Base-by-base conservation (phyloP, 1,140 invertebrate genomes). In the Arctopsyche grandis region DNA sequence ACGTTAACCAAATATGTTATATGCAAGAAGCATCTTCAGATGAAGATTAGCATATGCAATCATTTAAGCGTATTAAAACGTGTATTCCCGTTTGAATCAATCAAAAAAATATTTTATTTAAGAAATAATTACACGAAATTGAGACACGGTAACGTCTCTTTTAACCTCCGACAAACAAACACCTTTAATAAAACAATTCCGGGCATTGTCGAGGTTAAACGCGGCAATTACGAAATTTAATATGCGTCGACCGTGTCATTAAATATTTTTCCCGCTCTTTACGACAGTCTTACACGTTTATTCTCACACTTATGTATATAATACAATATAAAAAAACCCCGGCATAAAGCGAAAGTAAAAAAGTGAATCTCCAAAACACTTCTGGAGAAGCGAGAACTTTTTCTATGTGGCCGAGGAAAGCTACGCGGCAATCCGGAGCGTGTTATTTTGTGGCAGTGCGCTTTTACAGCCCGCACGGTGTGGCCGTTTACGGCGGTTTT, bases 401-500 rank as follows among this genome's bases (percentile, higher is more conserved):
- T 12, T 16, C 48, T 12, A 14, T 52, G 48, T 10, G 48, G 48
- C 12, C 44, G 44, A 46, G 12, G 44, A 12, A 12, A 7, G 44
- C 5, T 7, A 5, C 44, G 5, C 44, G 48, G 48, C 48, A 52
- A 52, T 14, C 16, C 48, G 48, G 44, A 46, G 48, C 12, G 48
- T 52, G 48, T 52, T 66, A 66, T 66, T 66, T 26, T 46, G 44
- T 3, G 10, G 48, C 16, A 16, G 48, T 52, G 63, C 63, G 22
- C 9, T 66, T 66, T 66, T 66, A 66, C 4, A 9, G 22, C 63
- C 14, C 63, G 63, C 21, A 66, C 63, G 19, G 21, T 52, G 48
- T 52, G 48, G 48, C 48, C 63, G 63, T 66, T 66, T 66, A 66
- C 63, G 19, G 24, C 24, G 63, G 22, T 66, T 66, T 66, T 66